Conservation (phyloP, 2,888 invertebrate species). For the Oconnorella tubifera region DNA sequence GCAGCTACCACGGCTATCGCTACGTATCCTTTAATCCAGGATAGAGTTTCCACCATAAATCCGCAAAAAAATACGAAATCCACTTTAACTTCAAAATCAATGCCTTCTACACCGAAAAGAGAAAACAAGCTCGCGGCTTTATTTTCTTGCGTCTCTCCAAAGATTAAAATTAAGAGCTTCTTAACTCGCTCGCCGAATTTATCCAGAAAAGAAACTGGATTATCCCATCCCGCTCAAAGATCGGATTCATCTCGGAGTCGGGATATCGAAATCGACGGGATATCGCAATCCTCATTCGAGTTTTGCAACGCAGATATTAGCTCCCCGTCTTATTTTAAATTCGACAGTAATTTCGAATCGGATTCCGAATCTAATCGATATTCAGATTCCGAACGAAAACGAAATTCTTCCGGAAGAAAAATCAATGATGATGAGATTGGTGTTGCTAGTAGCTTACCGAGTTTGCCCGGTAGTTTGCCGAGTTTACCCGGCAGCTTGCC, state of each 20-base stretch:
- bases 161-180: background rate
- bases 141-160: slow-evolving; percentile 5
- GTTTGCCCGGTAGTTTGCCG: background rate
- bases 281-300: background rate
- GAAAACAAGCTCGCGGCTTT: slow-evolving; percentile 1
- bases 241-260: background rate
- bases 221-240: background rate
- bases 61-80: background rate
- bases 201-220: background rate
- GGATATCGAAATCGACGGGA: background rate
- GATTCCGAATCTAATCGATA: background rate
- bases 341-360: slow-evolving; percentile 3
- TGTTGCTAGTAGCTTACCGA: background rate
- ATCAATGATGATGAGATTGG: too few relatives aligned
- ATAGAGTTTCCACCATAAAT: background rate
- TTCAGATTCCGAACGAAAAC: background rate
- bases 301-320: background rate
- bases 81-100: background rate
- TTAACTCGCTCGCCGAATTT: background rate
- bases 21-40: background rate
- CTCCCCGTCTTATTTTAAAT: slow-evolving; percentile 5
- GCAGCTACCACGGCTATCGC: background rate
- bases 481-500: background rate
- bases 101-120: background rate
- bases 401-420: background rate